A percentile compares a stretch with the other conserved stretches of the same genome.
Conservation (phyloP, 1,140 invertebrate species). For the Trypoxylus dichotomus region DNA sequence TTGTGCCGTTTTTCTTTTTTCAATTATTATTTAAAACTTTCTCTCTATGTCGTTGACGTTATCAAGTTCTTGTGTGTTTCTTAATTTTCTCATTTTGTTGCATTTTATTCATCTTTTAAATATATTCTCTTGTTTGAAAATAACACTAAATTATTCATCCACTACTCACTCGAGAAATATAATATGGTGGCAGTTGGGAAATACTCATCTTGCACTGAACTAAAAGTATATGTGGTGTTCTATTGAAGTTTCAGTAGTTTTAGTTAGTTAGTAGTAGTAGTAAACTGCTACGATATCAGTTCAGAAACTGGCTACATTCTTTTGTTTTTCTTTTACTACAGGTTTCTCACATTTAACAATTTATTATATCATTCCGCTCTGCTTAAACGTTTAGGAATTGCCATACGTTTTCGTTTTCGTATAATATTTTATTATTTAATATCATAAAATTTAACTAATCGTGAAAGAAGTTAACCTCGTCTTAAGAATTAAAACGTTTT, state of each 20-base stretch:
- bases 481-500: too few species aligned
- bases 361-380: background rate
- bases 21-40: conserved; percentile 14
- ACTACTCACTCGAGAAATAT: conserved; percentile 47
- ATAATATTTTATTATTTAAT: background rate
- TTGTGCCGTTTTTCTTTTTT: conserved; percentile 41
- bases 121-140: conserved; percentile 38
- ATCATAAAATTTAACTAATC: background rate
- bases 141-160: conserved; percentile 45
- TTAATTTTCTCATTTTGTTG: conserved; percentile 10
- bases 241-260: conserved; percentile 35
- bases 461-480: background rate
- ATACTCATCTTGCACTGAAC: conserved; percentile 45
- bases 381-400: conserved; percentile 27
- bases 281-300: conserved; percentile 16
- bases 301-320: background rate
- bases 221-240: conserved; percentile 43
- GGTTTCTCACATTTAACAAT: background rate
- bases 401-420: conserved; percentile 20
- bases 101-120: conserved; percentile 8
- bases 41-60: conserved; percentile 41
- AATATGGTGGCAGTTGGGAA: conserved; percentile 47
- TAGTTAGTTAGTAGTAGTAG: conserved; percentile 3
- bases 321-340: background rate
- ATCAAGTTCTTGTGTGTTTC: conserved; percentile 30